A percentile compares a stretch with the other conserved stretches of the same genome.
Conservation (phyloP, 2,888 invertebrate genomes). For the Trissolcus japonicus region DNA sequence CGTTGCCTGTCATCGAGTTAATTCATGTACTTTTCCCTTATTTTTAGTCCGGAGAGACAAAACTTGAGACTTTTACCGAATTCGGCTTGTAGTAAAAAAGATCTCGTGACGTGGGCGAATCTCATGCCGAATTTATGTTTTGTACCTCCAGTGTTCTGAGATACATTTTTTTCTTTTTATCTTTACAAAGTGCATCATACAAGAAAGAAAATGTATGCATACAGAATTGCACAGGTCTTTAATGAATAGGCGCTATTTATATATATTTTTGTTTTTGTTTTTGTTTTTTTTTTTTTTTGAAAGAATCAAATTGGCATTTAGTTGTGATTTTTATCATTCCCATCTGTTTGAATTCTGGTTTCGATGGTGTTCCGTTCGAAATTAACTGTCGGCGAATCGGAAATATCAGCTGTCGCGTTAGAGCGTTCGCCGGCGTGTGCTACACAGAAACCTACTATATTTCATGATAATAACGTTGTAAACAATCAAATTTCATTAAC, state of each 20-base stretch:
- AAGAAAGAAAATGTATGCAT: neutral
- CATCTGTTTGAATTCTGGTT: too few relatives aligned
- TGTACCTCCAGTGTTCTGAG: too few relatives aligned
- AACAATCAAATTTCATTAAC: too few relatives aligned
- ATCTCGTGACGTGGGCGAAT: neutral
- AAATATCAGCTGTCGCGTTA: slow-evolving; percentile 36
- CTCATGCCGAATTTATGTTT: slow-evolving; percentile 16
- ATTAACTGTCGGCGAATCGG: slow-evolving; percentile 43
- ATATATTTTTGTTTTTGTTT: neutral
- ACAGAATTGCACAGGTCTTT: slow-evolving; percentile 15
- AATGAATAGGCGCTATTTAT: slow-evolving; percentile 48
- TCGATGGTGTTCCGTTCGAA: slow-evolving; percentile 28
- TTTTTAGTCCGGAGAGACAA: neutral
- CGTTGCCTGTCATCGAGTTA: slow-evolving; percentile 22
- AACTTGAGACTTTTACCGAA: slow-evolving; percentile 4
- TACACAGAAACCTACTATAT: neutral
- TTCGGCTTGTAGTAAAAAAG: too few relatives aligned
- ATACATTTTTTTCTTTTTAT: slow-evolving; percentile 9
- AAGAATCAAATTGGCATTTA: slow-evolving; percentile 12
- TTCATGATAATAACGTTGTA: too few relatives aligned
- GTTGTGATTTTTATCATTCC: neutral
- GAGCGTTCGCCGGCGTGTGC: slow-evolving; percentile 26
- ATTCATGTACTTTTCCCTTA: slow-evolving; percentile 16
- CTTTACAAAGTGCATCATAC: slow-evolving; percentile 28
- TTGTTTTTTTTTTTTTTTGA: neutral